Conservation (phyloP, 2,888 invertebrate genomes). For the Hesperia comma region DNA sequence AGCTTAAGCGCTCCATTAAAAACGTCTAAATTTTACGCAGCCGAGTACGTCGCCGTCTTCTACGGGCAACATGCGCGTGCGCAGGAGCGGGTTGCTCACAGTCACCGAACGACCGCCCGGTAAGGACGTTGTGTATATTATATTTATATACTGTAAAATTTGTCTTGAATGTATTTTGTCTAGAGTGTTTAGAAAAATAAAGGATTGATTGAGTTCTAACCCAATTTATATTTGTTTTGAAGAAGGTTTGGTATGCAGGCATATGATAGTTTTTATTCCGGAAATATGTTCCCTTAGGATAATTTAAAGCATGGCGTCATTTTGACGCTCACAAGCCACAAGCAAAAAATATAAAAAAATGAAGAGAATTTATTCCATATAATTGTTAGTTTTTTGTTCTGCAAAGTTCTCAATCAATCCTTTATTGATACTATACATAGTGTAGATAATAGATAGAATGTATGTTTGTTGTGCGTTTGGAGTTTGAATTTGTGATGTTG, state of each 20-base stretch:
- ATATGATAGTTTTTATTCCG: no score
- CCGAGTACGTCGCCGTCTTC: conserved; percentile 76
- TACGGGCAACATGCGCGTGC: conserved; percentile 85
- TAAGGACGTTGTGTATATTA: conserved; percentile 61
- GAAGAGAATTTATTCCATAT: no score
- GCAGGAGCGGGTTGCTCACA: conserved; percentile 92
- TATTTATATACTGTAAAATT: not conserved
- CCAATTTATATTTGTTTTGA: not conserved
- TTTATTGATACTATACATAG: not conserved
- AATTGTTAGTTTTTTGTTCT: no score
- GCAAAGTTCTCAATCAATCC: not conserved
- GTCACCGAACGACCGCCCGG: conserved; percentile 95
- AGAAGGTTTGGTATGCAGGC: no score
- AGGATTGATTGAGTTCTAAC: not conserved
- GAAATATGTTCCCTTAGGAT: no score
- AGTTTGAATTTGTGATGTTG: not conserved
- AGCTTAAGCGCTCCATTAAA: no score
- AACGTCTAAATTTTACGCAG: conserved; percentile 47
- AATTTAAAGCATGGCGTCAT: no score
- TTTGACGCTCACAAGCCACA: no score
- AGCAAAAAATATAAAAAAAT: no score
- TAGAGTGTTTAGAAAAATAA: not conserved
- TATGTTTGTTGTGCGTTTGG: not conserved
- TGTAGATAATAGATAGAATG: not conserved
- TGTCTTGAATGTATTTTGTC: not conserved